These are phyloP conservation scores for Parasteatoda lunata DNA, from an alignment of 2,888 invertebrate species.

Conservation along the genomic window DNA sequence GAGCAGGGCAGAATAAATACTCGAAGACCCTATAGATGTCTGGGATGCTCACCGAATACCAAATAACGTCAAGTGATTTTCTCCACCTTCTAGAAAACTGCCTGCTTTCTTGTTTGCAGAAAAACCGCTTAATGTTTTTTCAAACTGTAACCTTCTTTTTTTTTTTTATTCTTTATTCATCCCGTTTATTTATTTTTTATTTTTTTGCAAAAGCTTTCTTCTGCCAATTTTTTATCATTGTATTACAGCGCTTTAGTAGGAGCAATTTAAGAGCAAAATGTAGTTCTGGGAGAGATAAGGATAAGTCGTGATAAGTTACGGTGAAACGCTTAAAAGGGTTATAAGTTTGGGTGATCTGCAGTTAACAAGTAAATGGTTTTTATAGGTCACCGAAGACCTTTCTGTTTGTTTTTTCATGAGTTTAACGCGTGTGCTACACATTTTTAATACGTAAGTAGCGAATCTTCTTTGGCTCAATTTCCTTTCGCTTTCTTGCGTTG, in stretches of 20 bases:
- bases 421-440: background rate
- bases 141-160: conserved; percentile 64
- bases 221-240: conserved; percentile 26
- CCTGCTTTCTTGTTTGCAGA: conserved; percentile 64
- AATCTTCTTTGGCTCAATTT: too few species aligned
- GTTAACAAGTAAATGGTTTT: conserved; percentile 39
- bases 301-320: conserved; percentile 57
- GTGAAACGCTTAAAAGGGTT: conserved; percentile 39
- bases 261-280: conserved; percentile 53
- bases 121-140: conserved; percentile 68
- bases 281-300: conserved; percentile 30
- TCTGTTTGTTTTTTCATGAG: background rate
- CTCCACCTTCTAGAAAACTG: conserved; percentile 57
- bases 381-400: conserved; percentile 7
- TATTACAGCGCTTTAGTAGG: conserved; percentile 40
- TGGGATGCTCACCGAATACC: conserved; percentile 63
- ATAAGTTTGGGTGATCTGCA: conserved; percentile 19
- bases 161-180: conserved; percentile 37
- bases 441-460: background rate
- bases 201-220: background rate
- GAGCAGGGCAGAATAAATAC: conserved; percentile 64
- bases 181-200: conserved; percentile 26
- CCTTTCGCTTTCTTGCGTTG: too few species aligned
- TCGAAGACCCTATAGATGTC: conserved; percentile 67
- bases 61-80: conserved; percentile 68